These are phyloP conservation scores for Karalla daura DNA, from an alignment of 2,797 vertebrate species.

Conservation along the genomic window DNA sequence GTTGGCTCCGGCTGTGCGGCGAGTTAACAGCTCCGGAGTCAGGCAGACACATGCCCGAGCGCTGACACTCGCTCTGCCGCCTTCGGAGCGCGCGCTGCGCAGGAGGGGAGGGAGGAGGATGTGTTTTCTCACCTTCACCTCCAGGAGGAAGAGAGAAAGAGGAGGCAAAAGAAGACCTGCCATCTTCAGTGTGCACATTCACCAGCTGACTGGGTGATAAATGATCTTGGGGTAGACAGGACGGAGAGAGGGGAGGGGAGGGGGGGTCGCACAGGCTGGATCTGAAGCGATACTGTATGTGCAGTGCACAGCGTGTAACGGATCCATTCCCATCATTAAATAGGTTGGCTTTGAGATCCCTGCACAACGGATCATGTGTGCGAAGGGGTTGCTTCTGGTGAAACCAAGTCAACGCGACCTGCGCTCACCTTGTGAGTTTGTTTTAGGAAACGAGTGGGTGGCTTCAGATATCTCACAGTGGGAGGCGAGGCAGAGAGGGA, in stretches of 20 bases:
- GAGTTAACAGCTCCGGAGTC: not conserved
- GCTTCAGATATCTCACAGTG: not conserved
- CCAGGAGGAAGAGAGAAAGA: conserved; percentile 13
- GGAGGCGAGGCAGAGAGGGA: conserved; percentile 7
- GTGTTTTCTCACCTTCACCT: conserved; percentile 37
- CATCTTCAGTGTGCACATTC: not conserved
- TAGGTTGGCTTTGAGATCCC: not conserved
- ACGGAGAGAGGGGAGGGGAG: conserved; percentile 13
- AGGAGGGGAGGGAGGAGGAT: conserved; percentile 1
- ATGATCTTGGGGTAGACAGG: conserved; percentile 24
- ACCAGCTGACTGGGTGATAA: conserved; percentile 45
- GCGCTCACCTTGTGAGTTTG: conserved; percentile 22
- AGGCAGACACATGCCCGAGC: not conserved
- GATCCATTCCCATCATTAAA: not conserved
- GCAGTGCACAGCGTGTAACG: not conserved
- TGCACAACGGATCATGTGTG: not conserved
- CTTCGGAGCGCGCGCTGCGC: conserved; percentile 1
- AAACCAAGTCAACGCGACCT: conserved; percentile 12
- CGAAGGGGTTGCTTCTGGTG: not conserved
- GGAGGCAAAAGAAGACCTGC: conserved; percentile 4
- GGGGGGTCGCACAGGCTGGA: too few species aligned
- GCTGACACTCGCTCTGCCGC: not conserved
- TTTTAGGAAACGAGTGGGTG: conserved; percentile 32
- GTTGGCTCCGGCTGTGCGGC: not conserved
- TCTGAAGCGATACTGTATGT: not conserved